These are phyloP conservation scores for Drosophila lacertosa DNA, from an alignment of 1,140 invertebrate species.

Conservation along the genomic window DNA sequence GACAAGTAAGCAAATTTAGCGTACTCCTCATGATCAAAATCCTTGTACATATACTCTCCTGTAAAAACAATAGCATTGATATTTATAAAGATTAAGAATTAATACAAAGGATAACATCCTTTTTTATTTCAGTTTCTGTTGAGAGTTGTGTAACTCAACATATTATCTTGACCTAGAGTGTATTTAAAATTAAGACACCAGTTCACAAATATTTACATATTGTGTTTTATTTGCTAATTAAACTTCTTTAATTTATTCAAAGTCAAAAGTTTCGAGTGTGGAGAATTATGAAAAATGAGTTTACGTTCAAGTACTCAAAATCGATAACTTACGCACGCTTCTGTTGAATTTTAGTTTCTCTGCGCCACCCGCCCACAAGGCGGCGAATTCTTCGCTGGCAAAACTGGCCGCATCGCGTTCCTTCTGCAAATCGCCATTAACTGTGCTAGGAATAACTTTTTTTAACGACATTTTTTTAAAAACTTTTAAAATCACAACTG, in stretches of 20 bases:
- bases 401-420: constrained; percentile 92
- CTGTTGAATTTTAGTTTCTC: constrained; percentile 88
- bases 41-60: constrained; percentile 55
- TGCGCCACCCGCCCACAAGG: constrained; percentile 90
- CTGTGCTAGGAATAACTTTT: constrained; percentile 44
- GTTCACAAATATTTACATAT: too few species aligned
- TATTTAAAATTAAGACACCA: neutral
- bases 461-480: constrained; percentile 1
- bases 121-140: too few species aligned
- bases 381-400: constrained; percentile 89
- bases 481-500: neutral
- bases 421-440: constrained; percentile 87
- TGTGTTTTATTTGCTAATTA: too few species aligned
- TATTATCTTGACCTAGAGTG: neutral
- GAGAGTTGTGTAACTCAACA: too few species aligned
- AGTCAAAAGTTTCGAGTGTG: neutral
- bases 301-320: neutral
- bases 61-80: neutral
- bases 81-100: neutral
- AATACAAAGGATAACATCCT: too few species aligned
- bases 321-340: constrained; percentile 58
- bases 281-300: neutral
- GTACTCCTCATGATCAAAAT: constrained; percentile 34
- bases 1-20: constrained; percentile 55
- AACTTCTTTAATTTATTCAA: neutral